A percentile compares a stretch with the other conserved stretches of the same genome.
These are phyloP conservation scores for Hypsibius dujardini DNA, from an alignment of 1,140 invertebrate species.

Conservation along the genomic window DNA sequence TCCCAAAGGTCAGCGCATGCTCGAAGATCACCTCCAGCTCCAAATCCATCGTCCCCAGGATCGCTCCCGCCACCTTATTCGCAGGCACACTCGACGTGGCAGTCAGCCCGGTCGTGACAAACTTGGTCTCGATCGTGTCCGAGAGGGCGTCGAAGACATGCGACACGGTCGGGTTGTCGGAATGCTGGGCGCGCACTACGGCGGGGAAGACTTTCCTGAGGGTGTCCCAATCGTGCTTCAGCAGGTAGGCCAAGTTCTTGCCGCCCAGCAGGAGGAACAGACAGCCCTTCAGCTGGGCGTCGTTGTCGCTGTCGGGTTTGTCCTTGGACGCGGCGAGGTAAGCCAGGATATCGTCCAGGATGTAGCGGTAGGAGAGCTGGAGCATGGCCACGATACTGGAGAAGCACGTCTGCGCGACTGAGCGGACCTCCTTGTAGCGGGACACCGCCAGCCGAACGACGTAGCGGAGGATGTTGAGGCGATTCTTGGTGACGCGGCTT, in stretches of 20 bases:
- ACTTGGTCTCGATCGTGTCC: constrained; percentile 35
- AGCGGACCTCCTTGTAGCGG: constrained; percentile 38
- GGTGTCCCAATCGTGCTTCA: constrained; percentile 54
- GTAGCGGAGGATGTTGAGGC: not conserved
- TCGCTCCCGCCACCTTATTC: constrained; percentile 6
- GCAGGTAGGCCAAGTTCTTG: constrained; percentile 43
- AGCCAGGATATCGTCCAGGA: constrained; percentile 43
- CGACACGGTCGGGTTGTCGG: constrained; percentile 61
- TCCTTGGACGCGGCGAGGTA: constrained; percentile 34
- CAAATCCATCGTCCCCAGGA: too few relatives aligned
- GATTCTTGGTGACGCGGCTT: constrained; percentile 18
- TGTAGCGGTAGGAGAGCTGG: constrained; percentile 42
- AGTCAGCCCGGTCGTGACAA: constrained; percentile 37
- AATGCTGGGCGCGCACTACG: constrained; percentile 49
- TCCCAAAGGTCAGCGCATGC: constrained; percentile 14
- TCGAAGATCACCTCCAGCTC: constrained; percentile 17
- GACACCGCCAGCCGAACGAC: constrained; percentile 23
- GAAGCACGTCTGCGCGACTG: constrained; percentile 44
- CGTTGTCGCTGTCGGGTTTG: constrained; percentile 42
- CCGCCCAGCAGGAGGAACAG: constrained; percentile 54
- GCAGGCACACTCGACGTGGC: constrained; percentile 26
- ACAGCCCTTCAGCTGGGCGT: constrained; percentile 52
- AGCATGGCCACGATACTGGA: constrained; percentile 36
- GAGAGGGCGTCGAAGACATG: constrained; percentile 46
- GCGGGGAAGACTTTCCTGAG: constrained; percentile 47